Conservation (phyloP, 2,797 vertebrate genomes). For the Cirrhinus mrigala region DNA sequence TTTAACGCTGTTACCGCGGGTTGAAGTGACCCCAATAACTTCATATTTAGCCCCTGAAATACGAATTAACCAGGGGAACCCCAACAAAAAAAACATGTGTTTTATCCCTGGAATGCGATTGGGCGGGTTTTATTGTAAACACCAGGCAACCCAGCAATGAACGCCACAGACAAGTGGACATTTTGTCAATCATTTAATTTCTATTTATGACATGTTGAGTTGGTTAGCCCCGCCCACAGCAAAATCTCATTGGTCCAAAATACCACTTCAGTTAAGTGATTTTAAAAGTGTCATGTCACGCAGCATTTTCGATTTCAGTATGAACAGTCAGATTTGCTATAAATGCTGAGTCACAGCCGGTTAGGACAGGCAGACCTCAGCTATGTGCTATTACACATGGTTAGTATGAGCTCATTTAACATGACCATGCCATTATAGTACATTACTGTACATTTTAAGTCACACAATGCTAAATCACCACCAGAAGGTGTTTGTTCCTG, state of each 20-base stretch:
- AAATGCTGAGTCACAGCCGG: not conserved
- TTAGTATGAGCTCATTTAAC: not conserved
- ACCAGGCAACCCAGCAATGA: not conserved
- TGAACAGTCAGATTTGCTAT: not conserved
- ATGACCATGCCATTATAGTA: not conserved
- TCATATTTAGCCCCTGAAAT: too few relatives aligned
- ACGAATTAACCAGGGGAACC: too few relatives aligned
- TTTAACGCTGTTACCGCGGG: too few relatives aligned
- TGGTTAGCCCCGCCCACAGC: not conserved
- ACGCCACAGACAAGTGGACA: not conserved
- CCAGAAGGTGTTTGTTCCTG: not conserved
- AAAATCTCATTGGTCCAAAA: constrained; percentile 9
- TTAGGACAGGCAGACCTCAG: not conserved
- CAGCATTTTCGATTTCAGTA: constrained; percentile 1
- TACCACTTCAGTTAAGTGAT: not conserved
- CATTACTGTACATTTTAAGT: not conserved
- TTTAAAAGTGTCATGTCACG: not conserved
- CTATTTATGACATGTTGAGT: not conserved
- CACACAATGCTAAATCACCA: not conserved
- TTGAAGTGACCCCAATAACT: too few relatives aligned
- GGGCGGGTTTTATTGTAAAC: too few relatives aligned
- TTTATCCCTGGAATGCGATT: too few relatives aligned
- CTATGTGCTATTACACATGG: not conserved
- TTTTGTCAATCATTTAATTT: not conserved
- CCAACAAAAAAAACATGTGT: too few relatives aligned